Percentiles rank a stretch among this genome's conserved stretches.
Evolutionary conservation across 1,140 invertebrate genomes (phyloP).

Genomic region (Cephus cinctus): DNA sequence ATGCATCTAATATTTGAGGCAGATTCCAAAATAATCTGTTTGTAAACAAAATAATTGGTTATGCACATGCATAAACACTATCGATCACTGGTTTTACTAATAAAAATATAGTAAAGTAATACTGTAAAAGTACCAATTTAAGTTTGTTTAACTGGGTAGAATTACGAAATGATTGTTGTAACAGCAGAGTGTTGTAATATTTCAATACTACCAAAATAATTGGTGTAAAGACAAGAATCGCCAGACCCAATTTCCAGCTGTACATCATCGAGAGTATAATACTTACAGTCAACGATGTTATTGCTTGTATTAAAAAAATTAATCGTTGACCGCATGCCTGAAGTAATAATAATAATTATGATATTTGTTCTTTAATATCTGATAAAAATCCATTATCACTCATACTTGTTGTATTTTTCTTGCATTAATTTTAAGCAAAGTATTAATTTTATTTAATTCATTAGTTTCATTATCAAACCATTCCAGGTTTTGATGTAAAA

Average conservation of each 20-base stretch:
- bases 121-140: slow-evolving; percentile 8
- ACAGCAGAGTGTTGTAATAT: neutral
- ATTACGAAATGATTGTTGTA: neutral
- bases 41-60: no score
- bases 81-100: no score
- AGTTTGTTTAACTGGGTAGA: neutral
- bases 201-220: neutral
- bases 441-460: neutral
- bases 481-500: slow-evolving; percentile 10
- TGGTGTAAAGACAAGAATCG: slow-evolving; percentile 6
- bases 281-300: slow-evolving; percentile 7
- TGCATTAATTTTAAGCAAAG: neutral
- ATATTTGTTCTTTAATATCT: no score
- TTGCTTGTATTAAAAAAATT: slow-evolving; percentile 4
- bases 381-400: no score
- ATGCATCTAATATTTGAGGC: slow-evolving; percentile 4
- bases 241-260: slow-evolving; percentile 10
- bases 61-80: no score
- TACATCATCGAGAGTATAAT: slow-evolving; percentile 4
- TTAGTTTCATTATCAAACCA: slow-evolving; percentile 9
- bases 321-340: slow-evolving; percentile 2
- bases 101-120: no score
- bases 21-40: slow-evolving; percentile 4
- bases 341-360: no score
- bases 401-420: no score